Evolutionary conservation across 1,140 invertebrate species (phyloP), one percentile per base, ranked within the genome.

Genomic region (Diploscapter pachys): DNA sequence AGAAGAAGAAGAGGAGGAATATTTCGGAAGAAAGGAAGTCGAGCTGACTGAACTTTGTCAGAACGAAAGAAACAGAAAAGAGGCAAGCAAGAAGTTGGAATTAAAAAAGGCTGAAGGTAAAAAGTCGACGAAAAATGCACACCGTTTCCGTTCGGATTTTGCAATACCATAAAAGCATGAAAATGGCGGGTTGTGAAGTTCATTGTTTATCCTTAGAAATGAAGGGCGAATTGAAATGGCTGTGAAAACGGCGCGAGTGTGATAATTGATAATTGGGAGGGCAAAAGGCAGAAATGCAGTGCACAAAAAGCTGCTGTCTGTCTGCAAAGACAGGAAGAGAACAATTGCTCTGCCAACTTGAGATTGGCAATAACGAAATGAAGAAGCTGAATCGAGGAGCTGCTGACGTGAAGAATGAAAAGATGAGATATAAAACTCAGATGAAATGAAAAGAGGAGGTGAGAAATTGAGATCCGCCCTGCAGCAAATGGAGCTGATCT

Each of bases 1-100:
- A 50, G 51, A 51, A 66, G 53, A 59, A 55, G 54, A 66, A 66
- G 53, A 63, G 48, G 56, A 13, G 53, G 54, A 66, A 73, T 63
- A 73, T 59, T 66, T 53, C 55, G 63, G 31, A 13, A 31, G 8
- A 9, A 8, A 65, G 63, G 6, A 31, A 65, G 31, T 11, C 9
- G 9, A 59, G 13, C 48, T 11, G 4, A 9, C 55, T 64, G 71
- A 55, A 72, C 52, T 61, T 49, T 51, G 50, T 9, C 55, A 50
- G 62, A 54, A 63, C 62, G 52, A 53, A 59, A 61, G 53, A 3
- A 9, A 59, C 9, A 48, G 11, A 72, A 13, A 63, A 63, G 50
- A 59, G 48, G 50, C 13, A 6, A 49, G 51, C 31, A 65, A 72
- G 52, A 56, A 31, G 57, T 57, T 56, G 57, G 63, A 73, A 73